Evolutionary conservation across 2,113 vertebrate genomes (phyloP).

Genomic region (Myiopsitta monachus): DNA sequence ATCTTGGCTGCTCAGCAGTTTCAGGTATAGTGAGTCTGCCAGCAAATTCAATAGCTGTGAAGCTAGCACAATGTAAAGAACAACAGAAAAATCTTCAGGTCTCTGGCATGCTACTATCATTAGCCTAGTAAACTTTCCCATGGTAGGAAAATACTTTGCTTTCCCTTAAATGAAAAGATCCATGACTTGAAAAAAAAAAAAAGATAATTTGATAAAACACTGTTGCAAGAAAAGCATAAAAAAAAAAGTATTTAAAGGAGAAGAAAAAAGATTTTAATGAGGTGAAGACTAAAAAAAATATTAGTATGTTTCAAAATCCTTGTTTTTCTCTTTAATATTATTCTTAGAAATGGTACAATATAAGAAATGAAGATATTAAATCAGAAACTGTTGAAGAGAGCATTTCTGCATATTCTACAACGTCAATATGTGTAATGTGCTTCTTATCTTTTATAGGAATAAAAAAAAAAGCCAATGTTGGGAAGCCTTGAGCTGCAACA

Average conservation of each 20-base stretch:
- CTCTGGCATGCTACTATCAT: neutral
- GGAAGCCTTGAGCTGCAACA: neutral
- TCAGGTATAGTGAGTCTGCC: neutral
- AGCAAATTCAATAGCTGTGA: neutral
- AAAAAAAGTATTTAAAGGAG: neutral
- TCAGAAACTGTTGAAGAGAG: neutral
- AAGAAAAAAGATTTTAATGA: neutral
- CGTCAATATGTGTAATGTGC: neutral
- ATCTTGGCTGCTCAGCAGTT: neutral
- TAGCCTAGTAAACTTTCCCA: neutral
- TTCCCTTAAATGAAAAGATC: neutral
- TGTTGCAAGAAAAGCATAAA: neutral
- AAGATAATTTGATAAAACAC: neutral
- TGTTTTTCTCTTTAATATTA: neutral
- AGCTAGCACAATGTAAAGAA: neutral
- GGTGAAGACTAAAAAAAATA: neutral
- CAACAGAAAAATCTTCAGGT: neutral
- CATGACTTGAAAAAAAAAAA: neutral
- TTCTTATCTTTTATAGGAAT: neutral
- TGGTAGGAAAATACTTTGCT: neutral
- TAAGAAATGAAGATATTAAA: neutral
- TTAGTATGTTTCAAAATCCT: fast-evolving
- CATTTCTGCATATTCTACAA: neutral
- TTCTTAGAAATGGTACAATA: neutral
- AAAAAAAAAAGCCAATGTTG: neutral